Base-by-base conservation (phyloP, 2,888 invertebrate species). In the Zelleria hepariella region DNA sequence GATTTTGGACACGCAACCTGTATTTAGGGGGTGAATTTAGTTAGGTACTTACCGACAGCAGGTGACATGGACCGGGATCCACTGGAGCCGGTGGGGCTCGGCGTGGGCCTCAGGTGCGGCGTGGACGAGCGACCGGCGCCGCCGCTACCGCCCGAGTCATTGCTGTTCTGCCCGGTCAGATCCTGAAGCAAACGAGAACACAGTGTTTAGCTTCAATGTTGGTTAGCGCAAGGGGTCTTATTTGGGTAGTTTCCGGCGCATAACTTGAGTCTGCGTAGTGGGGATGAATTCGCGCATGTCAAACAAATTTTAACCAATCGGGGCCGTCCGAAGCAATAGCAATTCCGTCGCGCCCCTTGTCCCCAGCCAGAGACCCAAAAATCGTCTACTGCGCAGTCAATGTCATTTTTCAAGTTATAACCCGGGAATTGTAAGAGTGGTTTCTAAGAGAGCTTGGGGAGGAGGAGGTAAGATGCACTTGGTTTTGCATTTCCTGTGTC, bases 31-130 rank as follows among this genome's bases (percentile, higher is more conserved):
- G 32, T 3, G n/a, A n/a, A n/a, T n/a, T n/a, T n/a, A n/a, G n/a
- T n/a, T n/a, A n/a, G 3, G 10, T 66, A 92, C 95, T 91, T 80
- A 96, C 96, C 96, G 88, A 97, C 96, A 90, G 97, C 97, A 77
- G 98, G 98, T 87, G 98, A 98, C 95, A 98, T 97, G 89, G 98
- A 98, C 90, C 98, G 94, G 74, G 98, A 97, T 82, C 96, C 96
- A 77, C 95, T 95, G 74, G 96, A 96, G 84, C 96, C 96, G 78
- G 96, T 96, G 74, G 96, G 96, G 78, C 96, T 96, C 72, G 96
- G 96, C 79, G 96, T 96, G 69, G 96, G 96, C 89, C 96, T 94
- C 94, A 96, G 80, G 84, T 89, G 89, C 74, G 87, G 88, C 73
- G 88, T 88, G 68, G 86, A 82, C 70, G 88, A 83, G 82, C 88